Evolutionary conservation across 2,888 invertebrate genomes (phyloP), one percentile per base, ranked within the genome.

Genomic region (Sturmia bella): DNA sequence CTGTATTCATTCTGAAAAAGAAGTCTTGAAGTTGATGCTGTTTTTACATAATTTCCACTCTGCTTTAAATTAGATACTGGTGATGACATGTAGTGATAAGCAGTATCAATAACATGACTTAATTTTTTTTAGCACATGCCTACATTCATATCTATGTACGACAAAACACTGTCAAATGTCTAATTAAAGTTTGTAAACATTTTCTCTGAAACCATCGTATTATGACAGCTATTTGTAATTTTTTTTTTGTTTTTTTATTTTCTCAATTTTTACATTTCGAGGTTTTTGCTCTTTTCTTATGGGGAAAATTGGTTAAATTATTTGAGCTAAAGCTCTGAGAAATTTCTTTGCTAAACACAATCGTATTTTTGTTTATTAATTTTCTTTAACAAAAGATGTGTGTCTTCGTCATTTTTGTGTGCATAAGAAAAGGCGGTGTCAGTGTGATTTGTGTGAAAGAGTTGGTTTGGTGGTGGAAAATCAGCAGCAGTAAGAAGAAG

Each of bases 351-450:
- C n/a, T 66, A 45, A 15, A 17, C 1, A 50, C 19, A 19, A 43
- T 41, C 12, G 43, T 61, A 52, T 13, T 48, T 41, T 56, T 19
- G 7, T 43, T 41, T 48, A 37, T 32, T n/a, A n/a, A n/a, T 66
- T 32, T 32, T 32, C 9, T 32, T 59, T 11, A 24, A 39, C 50
- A 39, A 37, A 37, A 24, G 4, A 37, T 75, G 54, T 21, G 17
- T 41, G 61, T 32, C 15, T 43, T 41, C 0, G 54, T 41, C 37
- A 50, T 45, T 27, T 27, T 39, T 24, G 64, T 80, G 81, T 79
- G 81, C 52, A 63, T 79, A 82, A 37, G 59, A 75, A 75, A 66
- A 72, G 76, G 76, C 79, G 69, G 78, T 78, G 79, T 76, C 79
- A 43, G 12, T 50, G 50, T 32, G 24, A 77, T 41, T 50, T 41